Percentiles rank a stretch among this genome's conserved stretches.
Evolutionary conservation across 2,113 vertebrate species (phyloP).

Genomic region (Cebidichthys violaceus): DNA sequence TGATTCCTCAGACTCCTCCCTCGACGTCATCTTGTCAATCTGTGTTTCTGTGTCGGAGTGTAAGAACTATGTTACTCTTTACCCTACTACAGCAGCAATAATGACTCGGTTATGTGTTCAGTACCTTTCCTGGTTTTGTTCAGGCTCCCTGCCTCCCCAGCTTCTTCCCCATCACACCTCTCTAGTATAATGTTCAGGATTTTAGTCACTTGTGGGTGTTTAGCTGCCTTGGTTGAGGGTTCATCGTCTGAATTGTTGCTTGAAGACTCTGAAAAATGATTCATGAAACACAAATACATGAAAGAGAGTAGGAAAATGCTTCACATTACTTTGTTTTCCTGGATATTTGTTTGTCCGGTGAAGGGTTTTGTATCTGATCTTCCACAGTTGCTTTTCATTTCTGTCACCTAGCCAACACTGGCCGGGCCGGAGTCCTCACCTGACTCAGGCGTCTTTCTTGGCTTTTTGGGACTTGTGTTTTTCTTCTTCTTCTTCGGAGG

Average conservation of each 20-base stretch:
- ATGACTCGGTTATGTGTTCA: background rate
- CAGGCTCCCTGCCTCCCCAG: background rate
- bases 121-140: slow-evolving; percentile 39
- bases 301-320: background rate
- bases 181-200: slow-evolving; percentile 58
- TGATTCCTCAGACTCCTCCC: slow-evolving; percentile 20
- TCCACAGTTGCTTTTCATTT: background rate
- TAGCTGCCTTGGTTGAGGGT: background rate
- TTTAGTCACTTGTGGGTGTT: slow-evolving; percentile 71
- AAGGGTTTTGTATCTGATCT: background rate
- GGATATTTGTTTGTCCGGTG: background rate
- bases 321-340: background rate
- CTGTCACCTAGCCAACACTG: background rate
- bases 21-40: background rate
- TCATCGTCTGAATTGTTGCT: slow-evolving; percentile 57
- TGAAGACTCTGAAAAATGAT: slow-evolving; percentile 28
- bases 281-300: background rate
- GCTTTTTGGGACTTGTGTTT: background rate
- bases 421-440: slow-evolving; percentile 15
- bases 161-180: slow-evolving; percentile 59
- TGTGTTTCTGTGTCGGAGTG: slow-evolving; percentile 20
- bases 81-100: background rate
- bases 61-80: slow-evolving; percentile 6
- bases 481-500: slow-evolving; percentile 22
- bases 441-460: slow-evolving; percentile 32